Base-by-base conservation (phyloP, 2,797 vertebrate species). In the Oreochromis grahami region DNA sequence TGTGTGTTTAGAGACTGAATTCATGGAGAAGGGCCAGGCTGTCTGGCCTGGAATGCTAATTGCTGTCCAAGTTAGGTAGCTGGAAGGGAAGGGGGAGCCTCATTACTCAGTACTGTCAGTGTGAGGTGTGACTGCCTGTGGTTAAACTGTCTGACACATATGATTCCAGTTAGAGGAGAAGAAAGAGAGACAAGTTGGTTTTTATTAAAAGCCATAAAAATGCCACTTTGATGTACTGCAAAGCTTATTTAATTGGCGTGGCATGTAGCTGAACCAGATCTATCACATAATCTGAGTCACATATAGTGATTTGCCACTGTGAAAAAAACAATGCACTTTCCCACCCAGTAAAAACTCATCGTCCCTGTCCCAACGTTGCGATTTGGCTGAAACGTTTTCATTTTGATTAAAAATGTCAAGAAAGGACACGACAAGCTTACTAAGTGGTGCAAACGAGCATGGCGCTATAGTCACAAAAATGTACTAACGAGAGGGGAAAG, bases 1-100 rank as follows among this genome's bases (percentile, higher is more conserved):
- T 99, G 94, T 91, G 96, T 89, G 88, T 90, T 91, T 89, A 51
- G 32, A 50, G 48, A 86, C 84, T 19, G 68, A 80, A 84, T 34
- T 32, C 10, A 21, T 38, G 82, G 68, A 86, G 82, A 83, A 56
- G 41, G 21, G 68, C 21, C 55, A 17, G 85, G 5, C 72, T 86
- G 74, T 82, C 45, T 77, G 41, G 53, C 13, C 63, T 56, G 79
- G 86, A 87, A 84, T 87, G 84, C 77, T 83, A 86, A 86, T 68
- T 86, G 63, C 56, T 86, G 77, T 76, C 45, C 15, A 76, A 65
- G 79, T 63, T 43, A 77, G 45, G 24, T 83, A 80, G 45, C 29
- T 55, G 38, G 77, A 51, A 15, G 32, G 65, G 53, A 41, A 51
- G 76, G 13, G 56, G 36, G 34, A 7, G 7, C 26, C 41, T 74